A percentile compares a stretch with the other conserved stretches of the same genome.
These are phyloP conservation scores for Manacus vitellinus DNA, from an alignment of 2,113 vertebrate genomes.

Conservation along the genomic window DNA sequence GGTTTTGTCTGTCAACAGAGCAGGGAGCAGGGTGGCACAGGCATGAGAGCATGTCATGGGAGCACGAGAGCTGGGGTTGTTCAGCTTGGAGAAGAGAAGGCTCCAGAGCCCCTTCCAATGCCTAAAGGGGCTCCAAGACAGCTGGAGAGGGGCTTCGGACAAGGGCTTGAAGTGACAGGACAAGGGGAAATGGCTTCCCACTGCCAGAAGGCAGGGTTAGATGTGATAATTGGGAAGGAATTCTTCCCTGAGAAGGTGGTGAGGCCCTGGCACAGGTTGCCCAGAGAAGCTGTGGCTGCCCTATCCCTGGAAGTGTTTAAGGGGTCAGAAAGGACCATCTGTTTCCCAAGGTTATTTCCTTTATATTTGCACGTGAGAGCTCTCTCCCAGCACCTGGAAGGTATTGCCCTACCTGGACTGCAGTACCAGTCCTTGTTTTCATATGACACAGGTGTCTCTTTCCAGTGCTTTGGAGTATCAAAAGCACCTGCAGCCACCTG, in stretches of 20 bases:
- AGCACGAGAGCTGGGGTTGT: not conserved
- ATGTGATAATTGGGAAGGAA: not conserved
- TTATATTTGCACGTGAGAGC: rapidly evolving
- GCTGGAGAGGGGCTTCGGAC: not conserved
- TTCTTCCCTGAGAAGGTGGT: not conserved
- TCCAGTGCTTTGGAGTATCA: not conserved
- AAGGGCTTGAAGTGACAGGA: not conserved
- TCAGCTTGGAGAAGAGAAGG: not conserved
- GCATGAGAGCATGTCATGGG: not conserved
- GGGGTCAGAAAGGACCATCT: not conserved
- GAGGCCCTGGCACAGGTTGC: not conserved
- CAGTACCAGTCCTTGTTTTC: not conserved
- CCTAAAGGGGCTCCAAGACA: not conserved
- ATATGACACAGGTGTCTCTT: rapidly evolving
- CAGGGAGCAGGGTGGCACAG: not conserved
- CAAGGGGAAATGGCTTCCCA: not conserved
- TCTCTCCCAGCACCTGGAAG: not conserved
- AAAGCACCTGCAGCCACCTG: not conserved
- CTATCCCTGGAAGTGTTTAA: not conserved
- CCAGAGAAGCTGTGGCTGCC: not conserved
- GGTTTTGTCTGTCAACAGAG: not conserved
- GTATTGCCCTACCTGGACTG: not conserved
- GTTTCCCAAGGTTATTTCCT: not conserved
- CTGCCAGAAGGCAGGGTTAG: not conserved
- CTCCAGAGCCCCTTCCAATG: not conserved